A percentile compares a stretch with the other conserved stretches of the same genome.
These are phyloP conservation scores for Lepidocyrtoides sp. DNA, from an alignment of 2,888 invertebrate species.

Conservation along the genomic window DNA sequence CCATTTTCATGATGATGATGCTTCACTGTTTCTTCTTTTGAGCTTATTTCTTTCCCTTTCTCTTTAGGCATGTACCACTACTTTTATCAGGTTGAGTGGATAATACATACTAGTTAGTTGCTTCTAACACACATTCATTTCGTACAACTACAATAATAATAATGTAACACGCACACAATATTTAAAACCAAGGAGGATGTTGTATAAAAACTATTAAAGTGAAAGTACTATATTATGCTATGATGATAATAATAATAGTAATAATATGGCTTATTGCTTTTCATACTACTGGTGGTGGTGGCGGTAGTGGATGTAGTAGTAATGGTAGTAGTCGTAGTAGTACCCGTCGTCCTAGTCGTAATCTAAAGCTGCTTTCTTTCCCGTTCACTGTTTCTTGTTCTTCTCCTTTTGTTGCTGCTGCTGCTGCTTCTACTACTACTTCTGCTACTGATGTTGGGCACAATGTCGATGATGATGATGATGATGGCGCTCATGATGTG, in stretches of 20 bases:
- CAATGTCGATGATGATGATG: conserved; percentile 55
- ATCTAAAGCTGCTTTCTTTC: conserved; percentile 58
- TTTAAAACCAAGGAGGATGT: conserved; percentile 45
- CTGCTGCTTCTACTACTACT: conserved; percentile 44
- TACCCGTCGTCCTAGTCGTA: conserved; percentile 24
- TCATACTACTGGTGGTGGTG: conserved; percentile 31
- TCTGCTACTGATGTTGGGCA: conserved; percentile 56
- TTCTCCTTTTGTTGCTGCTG: neutral
- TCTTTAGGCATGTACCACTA: neutral
- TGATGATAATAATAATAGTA: conserved; percentile 57
- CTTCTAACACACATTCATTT: conserved; percentile 17
- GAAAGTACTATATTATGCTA: conserved; percentile 51
- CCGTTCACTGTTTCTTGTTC: conserved; percentile 46
- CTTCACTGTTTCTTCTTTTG: neutral
- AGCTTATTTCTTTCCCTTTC: neutral
- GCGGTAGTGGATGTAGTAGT: conserved; percentile 9
- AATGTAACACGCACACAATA: conserved; percentile 33
- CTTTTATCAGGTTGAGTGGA: neutral
- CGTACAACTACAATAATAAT: conserved; percentile 17
- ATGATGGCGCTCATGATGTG: conserved; percentile 71
- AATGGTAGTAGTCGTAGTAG: neutral
- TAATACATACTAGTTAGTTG: neutral
- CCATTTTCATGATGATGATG: conserved; percentile 7
- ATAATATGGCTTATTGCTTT: conserved; percentile 77
- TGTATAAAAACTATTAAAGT: conserved; percentile 44